Evolutionary conservation across 1,140 invertebrate species (phyloP).

Genomic region (Drosophila baimaii): DNA sequence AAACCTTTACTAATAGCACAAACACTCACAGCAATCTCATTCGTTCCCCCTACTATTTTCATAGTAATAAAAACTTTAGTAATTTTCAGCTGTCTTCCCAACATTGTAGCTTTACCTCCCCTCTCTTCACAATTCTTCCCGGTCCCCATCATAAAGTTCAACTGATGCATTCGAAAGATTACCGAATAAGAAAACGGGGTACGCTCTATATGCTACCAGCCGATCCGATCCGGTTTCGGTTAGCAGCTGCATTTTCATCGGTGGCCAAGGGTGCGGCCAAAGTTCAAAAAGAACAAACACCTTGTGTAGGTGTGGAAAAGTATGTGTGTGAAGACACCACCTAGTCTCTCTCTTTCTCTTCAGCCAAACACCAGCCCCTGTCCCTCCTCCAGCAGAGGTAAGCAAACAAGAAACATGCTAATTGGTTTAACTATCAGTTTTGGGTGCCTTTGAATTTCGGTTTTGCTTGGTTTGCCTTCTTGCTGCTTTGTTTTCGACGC

Average conservation of each 20-base stretch:
- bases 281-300: constrained; percentile 49
- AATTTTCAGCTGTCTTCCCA: constrained; percentile 9
- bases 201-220: constrained; percentile 28
- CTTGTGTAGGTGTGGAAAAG: constrained; percentile 42
- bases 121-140: constrained; percentile 3
- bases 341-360: neutral
- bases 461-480: constrained; percentile 54
- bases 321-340: constrained; percentile 25
- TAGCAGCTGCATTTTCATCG: constrained; percentile 45
- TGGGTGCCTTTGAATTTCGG: constrained; percentile 40
- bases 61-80: constrained; percentile 22
- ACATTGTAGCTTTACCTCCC: neutral
- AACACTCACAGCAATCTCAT: neutral
- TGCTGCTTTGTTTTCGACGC: constrained; percentile 10
- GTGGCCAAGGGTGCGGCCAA: constrained; percentile 54
- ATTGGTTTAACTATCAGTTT: constrained; percentile 73
- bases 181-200: constrained; percentile 13
- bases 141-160: constrained; percentile 25
- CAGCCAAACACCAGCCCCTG: neutral
- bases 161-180: constrained; percentile 44
- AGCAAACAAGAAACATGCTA: constrained; percentile 68
- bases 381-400: neutral
- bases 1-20: constrained; percentile 5
- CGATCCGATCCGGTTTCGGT: constrained; percentile 42
- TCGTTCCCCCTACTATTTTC: neutral